Evolutionary conservation across 2,113 vertebrate genomes (phyloP).

Genomic region (Sisor rabdophorus): DNA sequence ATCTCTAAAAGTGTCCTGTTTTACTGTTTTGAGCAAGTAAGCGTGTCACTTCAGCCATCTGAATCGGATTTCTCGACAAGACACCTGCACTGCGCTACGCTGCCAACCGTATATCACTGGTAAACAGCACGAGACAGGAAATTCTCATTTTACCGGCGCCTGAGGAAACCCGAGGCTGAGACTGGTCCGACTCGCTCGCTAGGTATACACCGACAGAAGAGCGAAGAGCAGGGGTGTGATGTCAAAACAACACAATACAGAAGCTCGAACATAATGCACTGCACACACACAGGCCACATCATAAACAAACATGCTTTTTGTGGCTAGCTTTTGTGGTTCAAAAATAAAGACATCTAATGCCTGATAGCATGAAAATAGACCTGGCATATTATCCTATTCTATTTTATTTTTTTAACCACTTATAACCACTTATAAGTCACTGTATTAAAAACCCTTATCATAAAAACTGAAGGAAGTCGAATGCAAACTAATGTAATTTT

Average conservation of each 20-base stretch:
- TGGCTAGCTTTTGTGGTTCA: not conserved
- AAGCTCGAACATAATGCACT: not conserved
- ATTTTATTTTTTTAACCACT: not conserved
- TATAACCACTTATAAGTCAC: not conserved
- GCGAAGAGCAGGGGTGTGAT: constrained; percentile 35
- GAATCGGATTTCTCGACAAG: not conserved
- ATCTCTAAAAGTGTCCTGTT: not conserved
- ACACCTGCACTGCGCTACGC: not conserved
- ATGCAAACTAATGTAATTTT: not conserved
- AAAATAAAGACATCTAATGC: not conserved
- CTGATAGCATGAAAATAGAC: constrained; percentile 5
- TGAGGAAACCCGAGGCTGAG: constrained; percentile 45
- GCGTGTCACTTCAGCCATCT: not conserved
- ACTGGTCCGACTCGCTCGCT: constrained; percentile 63
- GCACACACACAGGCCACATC: not conserved
- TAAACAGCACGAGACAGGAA: not conserved
- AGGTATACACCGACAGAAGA: constrained; percentile 40
- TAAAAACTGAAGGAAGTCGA: not conserved
- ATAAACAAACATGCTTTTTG: not conserved
- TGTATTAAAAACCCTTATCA: not conserved
- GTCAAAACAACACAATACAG: constrained; percentile 20
- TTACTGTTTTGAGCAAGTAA: not conserved
- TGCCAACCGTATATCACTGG: too few relatives aligned
- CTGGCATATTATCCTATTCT: not conserved
- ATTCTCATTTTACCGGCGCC: constrained; percentile 24